Base-by-base conservation (phyloP, 1,140 invertebrate genomes). In the Pygmarrhopalites habei region DNA sequence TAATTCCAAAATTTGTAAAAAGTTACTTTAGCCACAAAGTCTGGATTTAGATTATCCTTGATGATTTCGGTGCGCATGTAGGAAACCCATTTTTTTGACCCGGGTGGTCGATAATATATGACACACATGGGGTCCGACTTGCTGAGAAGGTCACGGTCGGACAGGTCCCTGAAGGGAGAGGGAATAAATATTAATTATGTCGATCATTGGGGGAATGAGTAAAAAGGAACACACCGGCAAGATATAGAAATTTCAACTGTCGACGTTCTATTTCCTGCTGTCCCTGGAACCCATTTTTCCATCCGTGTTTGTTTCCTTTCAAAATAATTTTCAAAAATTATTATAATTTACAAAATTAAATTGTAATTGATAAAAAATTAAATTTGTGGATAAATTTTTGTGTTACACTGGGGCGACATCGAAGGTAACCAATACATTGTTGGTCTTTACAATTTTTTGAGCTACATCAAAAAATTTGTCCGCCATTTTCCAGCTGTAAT, bases 71-170 rank as follows among this genome's bases (percentile, higher is more conserved):
- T 84, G 65, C 82, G 73, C 47, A 79, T 79, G 58, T 78, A 69
- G 73, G 83, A 80, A 21, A 74, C 70, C 80, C 80, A 82, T 35
- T 75, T 67, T 21, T 74, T 74, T 51, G 73, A 62, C 26, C 75
- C 77, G 70, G 77, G 77, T 56, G 76, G 75, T 60, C 75, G 73
- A 59, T 80, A 73, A 61, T 75, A 81, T 2, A 83, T 74, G 10
- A 82, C 78, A 72, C 78, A 80, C 75, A 82, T 80, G 10, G 83
- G 83, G 71, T 85, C 83, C 41, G 82, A 83, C 66, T 82, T 82
- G 1, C 82, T 83, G 26, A 82, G 73, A 10, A 79, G 70, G 75
- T 85, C 82, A 63, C 76, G 78, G 65, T 83, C 80, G n/a, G 75
- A 61, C 17, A 85, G 72, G 66, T 78, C 75, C 58, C 79, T 81